These are phyloP conservation scores for Halichoerus grypus DNA, from an alignment of 2,113 vertebrate genomes.

Conservation along the genomic window DNA sequence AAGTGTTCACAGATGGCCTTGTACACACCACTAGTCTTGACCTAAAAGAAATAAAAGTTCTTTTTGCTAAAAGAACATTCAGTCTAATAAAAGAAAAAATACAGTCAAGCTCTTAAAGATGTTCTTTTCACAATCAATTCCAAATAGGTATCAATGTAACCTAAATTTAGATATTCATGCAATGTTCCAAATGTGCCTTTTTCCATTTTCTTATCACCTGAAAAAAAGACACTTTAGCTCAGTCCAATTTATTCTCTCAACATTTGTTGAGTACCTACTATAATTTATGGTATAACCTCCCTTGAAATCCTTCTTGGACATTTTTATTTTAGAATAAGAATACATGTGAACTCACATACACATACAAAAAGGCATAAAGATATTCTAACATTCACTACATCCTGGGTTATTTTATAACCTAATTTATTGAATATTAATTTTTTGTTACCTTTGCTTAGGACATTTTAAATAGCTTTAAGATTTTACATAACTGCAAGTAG, in stretches of 20 bases:
- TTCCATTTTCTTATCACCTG: slow-evolving; percentile 6
- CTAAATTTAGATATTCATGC: background rate
- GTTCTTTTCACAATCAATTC: slow-evolving; percentile 31
- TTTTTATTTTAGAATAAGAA: slow-evolving; percentile 59
- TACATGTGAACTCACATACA: slow-evolving; percentile 6
- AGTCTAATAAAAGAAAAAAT: background rate
- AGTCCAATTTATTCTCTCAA: background rate
- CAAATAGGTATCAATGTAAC: background rate
- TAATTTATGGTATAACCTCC: background rate
- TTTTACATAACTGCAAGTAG: slow-evolving; percentile 41
- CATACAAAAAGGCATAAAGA: background rate
- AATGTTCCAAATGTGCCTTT: slow-evolving; percentile 37
- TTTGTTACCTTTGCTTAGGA: slow-evolving; percentile 39
- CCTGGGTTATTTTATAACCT: slow-evolving; percentile 5
- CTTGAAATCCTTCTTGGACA: background rate
- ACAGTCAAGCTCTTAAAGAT: background rate
- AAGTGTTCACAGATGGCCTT: background rate
- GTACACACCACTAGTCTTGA: background rate
- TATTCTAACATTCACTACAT: slow-evolving; percentile 7
- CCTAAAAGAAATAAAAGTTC: background rate
- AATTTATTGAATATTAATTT: slow-evolving; percentile 51
- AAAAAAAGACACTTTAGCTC: slow-evolving; percentile 13
- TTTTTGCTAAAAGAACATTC: background rate
- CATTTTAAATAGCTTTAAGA: slow-evolving; percentile 43
- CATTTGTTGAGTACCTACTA: background rate